Conservation (phyloP, 2,113 vertebrate genomes). For the Gymnorhina tibicen region DNA sequence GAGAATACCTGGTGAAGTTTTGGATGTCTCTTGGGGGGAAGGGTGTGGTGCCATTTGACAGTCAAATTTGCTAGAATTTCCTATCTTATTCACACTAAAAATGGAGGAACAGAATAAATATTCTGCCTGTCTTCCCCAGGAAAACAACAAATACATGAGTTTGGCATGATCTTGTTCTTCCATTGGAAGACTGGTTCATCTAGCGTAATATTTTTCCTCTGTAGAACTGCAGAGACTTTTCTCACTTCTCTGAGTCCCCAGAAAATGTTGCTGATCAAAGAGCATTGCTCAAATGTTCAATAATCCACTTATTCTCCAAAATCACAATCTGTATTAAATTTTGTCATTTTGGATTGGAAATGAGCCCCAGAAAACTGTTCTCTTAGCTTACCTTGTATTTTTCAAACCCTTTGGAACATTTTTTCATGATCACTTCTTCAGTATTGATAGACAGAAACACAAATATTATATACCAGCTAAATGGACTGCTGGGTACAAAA, state of each 20-base stretch:
- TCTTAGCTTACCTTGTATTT: neutral
- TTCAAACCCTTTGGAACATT: neutral
- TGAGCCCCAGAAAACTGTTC: neutral
- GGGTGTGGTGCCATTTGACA: neutral
- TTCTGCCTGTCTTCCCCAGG: neutral
- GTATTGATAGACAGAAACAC: neutral
- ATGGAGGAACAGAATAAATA: neutral
- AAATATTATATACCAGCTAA: neutral
- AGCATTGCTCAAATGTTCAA: neutral
- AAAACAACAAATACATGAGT: neutral
- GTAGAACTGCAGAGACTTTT: neutral
- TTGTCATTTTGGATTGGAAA: neutral
- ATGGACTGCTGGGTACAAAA: neutral
- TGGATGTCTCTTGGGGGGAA: rapidly evolving
- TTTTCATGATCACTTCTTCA: neutral
- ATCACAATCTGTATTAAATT: neutral
- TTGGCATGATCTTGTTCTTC: neutral
- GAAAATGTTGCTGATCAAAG: neutral
- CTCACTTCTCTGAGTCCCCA: neutral
- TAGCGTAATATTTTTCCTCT: neutral
- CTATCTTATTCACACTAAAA: neutral
- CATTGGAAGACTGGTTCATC: neutral
- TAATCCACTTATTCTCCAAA: neutral
- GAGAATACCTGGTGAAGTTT: neutral
- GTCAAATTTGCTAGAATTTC: neutral